phyloP scores from a whole-genome alignment of 2,797 vertebrate species.

The Arnoldichthys spilopterus region DNA sequence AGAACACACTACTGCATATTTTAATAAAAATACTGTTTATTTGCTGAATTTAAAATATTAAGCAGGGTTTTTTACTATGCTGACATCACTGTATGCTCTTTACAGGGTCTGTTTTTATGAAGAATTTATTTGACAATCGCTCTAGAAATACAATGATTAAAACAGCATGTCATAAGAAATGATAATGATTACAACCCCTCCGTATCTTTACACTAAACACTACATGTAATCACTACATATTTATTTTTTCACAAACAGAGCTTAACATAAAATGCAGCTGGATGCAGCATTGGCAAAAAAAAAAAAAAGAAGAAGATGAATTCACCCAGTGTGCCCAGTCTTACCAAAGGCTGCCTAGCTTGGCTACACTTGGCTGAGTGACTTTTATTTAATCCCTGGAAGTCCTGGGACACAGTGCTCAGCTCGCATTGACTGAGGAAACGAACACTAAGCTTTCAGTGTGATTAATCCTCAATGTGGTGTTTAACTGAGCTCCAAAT shows the following conservation, averaged over 20 bases:
- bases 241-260: too few species aligned
- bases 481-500: slow-evolving; percentile 23
- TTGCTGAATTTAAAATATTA: too few species aligned
- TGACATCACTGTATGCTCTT: too few species aligned
- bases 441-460: slow-evolving; percentile 40
- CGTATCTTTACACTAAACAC: not conserved
- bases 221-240: not conserved
- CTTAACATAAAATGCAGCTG: slow-evolving; percentile 6
- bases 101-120: too few species aligned
- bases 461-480: slow-evolving; percentile 45
- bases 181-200: not conserved
- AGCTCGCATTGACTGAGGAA: slow-evolving; percentile 43
- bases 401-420: slow-evolving; percentile 26
- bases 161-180: too few species aligned
- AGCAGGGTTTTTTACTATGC: too few species aligned
- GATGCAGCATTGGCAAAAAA: not conserved
- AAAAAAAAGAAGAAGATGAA: not conserved
- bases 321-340: slow-evolving; percentile 5
- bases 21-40: too few species aligned
- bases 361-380: slow-evolving; percentile 29
- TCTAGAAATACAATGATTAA: too few species aligned
- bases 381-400: slow-evolving; percentile 42
- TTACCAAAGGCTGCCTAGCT: not conserved
- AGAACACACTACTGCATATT: too few species aligned
- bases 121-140: too few species aligned